Evolutionary conservation across 2,113 vertebrate species (phyloP).

Genomic region (Puntigrus tetrazona): DNA sequence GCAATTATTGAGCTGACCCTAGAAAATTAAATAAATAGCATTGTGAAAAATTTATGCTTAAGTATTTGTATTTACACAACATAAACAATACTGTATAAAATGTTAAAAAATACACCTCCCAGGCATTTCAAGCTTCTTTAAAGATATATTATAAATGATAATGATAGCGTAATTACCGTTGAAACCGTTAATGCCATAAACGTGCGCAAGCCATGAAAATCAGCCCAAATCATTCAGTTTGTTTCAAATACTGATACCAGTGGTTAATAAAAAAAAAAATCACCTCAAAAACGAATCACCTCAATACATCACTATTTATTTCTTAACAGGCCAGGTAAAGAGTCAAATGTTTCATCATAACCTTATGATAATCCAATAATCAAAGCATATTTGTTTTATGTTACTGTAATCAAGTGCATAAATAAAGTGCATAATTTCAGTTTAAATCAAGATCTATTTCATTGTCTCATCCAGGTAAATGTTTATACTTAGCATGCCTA

Average conservation of each 20-base stretch:
- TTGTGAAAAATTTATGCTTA: neutral
- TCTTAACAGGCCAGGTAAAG: neutral
- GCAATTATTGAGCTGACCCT: neutral
- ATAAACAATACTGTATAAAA: neutral
- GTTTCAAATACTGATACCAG: neutral
- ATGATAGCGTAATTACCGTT: no score
- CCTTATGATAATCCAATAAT: neutral
- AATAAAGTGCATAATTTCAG: no score
- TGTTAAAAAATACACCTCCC: neutral
- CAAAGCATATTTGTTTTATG: neutral
- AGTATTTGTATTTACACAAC: neutral
- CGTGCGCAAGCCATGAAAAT: neutral
- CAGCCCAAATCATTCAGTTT: neutral
- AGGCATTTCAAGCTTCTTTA: neutral
- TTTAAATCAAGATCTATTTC: neutral
- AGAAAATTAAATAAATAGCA: no score
- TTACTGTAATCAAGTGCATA: neutral
- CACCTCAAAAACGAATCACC: neutral
- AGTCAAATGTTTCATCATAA: neutral
- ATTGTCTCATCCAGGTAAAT: neutral
- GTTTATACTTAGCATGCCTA: neutral
- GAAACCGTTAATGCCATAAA: no score
- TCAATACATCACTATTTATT: neutral
- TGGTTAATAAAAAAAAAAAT: neutral
- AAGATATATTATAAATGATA: neutral